Evolutionary conservation across 2,113 vertebrate genomes (phyloP).

Genomic region (Sylvilagus bachmani): DNA sequence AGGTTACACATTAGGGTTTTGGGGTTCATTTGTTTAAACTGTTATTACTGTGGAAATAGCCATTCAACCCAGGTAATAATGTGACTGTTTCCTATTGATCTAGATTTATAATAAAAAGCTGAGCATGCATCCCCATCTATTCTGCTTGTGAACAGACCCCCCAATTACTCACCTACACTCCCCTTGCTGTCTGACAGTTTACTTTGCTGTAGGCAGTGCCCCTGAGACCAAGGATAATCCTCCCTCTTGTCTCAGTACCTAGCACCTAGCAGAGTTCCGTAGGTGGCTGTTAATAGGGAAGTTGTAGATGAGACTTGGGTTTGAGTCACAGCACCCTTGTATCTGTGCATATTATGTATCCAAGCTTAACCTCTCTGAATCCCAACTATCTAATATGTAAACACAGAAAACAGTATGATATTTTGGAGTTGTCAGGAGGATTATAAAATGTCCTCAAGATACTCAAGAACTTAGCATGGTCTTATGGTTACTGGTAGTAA

Average conservation of each 20-base stretch:
- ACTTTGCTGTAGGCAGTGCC: neutral
- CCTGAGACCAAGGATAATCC: neutral
- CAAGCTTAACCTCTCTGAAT: neutral
- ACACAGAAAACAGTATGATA: neutral
- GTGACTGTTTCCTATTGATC: slow-evolving; percentile 12
- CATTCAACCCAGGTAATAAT: slow-evolving; percentile 25
- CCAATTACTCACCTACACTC: neutral
- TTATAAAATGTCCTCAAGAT: neutral
- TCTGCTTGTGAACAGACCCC: neutral
- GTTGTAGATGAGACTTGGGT: no score
- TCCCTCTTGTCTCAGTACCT: neutral
- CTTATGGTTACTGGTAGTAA: neutral
- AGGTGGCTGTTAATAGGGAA: neutral
- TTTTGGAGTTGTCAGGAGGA: neutral
- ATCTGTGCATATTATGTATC: neutral
- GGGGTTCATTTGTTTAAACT: slow-evolving; percentile 49
- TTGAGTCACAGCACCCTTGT: neutral
- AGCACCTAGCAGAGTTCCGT: neutral
- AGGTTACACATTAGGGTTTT: neutral
- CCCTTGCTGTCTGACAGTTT: neutral
- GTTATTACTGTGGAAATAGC: slow-evolving; percentile 13
- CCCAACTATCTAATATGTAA: neutral
- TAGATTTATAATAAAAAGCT: slow-evolving; percentile 38
- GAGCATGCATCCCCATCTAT: neutral
- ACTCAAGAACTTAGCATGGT: neutral